Percentiles rank a stretch among this genome's conserved stretches.
Conservation (phyloP, 2,113 vertebrate species). For the Copsychus sechellarum region DNA sequence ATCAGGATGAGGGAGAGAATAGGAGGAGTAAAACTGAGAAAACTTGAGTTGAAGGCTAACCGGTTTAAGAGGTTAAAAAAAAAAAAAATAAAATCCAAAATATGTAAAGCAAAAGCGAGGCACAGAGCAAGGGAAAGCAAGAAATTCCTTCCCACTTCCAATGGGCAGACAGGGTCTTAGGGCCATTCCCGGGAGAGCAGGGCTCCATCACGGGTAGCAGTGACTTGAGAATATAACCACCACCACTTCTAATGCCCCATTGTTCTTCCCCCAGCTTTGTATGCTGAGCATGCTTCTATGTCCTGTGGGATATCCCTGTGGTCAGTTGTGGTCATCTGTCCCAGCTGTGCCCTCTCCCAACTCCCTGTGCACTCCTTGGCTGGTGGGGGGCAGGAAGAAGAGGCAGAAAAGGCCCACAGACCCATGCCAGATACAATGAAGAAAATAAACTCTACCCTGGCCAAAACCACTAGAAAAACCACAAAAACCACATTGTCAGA, state of each 20-base stretch:
- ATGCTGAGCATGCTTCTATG: not conserved
- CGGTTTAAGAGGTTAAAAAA: not conserved
- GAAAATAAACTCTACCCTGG: not conserved
- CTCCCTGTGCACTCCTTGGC: rapidly evolving
- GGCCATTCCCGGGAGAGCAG: not conserved
- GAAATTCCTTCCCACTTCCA: not conserved
- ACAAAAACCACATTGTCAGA: not conserved
- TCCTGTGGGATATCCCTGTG: no score
- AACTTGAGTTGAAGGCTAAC: not conserved
- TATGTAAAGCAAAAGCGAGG: not conserved
- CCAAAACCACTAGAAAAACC: not conserved
- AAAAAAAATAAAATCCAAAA: not conserved
- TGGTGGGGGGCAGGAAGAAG: not conserved
- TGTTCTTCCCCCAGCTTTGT: not conserved
- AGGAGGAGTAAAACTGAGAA: not conserved
- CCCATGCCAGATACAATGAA: not conserved
- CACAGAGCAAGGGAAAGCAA: not conserved
- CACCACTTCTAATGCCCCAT: not conserved
- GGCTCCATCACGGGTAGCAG: not conserved
- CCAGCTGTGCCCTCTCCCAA: not conserved
- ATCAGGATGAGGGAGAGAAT: rapidly evolving
- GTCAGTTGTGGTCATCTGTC: not conserved
- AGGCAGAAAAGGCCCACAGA: not conserved
- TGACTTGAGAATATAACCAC: not conserved
- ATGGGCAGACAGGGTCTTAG: no score